Evolutionary conservation across 2,797 vertebrate species (phyloP), one percentile per base, ranked within the genome.

Genomic region (Astyanax mexicanus): DNA sequence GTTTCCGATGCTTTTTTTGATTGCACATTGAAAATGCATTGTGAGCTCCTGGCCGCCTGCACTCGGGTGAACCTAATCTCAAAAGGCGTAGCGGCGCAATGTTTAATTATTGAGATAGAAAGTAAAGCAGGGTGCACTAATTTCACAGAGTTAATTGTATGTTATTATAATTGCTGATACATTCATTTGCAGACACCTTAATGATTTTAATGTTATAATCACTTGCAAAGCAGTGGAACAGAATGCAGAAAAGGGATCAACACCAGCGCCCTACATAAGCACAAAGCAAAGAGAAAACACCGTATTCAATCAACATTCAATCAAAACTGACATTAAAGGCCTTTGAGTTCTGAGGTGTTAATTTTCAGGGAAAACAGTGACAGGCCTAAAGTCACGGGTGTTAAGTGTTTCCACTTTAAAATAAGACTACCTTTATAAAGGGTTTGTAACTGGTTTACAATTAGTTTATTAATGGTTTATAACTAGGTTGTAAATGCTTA

Each of bases 61-160:
- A 73, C 87, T 82, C 17, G 69, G 89, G 79, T 35, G 75, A 81
- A 81, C 64, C 45, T 82, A 83, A 89, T 77, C 81, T 74, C 83
- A 67, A 80, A 80, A 74, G 40, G 38, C 84, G 80, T 88, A 84
- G 84, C 75, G 85, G 88, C 82, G 81, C 86, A 71, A 78, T 80
- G 86, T 80, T 88, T 90, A 85, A 90, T 92, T 89, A 89, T 84
- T 85, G 74, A 78, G 54, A 70, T 8, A 23, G 57, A 54, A 73
- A 81, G 38, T 65, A 76, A 69, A 73, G 57, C 90, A 86, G 80
- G 84, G 84, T 82, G 84, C 84, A 74, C 81, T 86, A 78, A 88
- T 91, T 90, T 87, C 82, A 90, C 88, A 87, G 84, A 85, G 86
- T 89, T 91, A 90, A 92, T 92, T 89, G 91, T 90, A 86, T 89